phyloP scores from a whole-genome alignment of 2,888 invertebrate genomes.

The Notodonta dromedarius region DNA sequence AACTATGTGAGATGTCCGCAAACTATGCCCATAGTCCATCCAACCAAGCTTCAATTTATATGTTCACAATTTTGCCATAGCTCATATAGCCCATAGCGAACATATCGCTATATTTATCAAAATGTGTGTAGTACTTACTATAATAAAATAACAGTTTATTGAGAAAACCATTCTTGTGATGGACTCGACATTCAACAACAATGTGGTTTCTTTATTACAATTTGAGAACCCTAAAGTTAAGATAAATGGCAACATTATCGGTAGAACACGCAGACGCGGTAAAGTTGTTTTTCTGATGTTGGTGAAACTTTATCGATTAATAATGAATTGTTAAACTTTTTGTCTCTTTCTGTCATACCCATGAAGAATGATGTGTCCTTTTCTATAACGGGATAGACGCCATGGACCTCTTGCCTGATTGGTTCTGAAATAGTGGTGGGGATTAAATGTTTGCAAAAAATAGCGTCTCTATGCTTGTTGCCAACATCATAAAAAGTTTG shows the following conservation, averaged over 20 bases:
- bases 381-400: constrained; percentile 52
- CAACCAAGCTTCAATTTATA: too few relatives aligned
- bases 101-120: too few relatives aligned
- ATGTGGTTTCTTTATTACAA: too few relatives aligned
- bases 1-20: too few relatives aligned
- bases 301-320: constrained; percentile 58
- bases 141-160: too few relatives aligned
- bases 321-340: constrained; percentile 26
- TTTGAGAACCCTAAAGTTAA: too few relatives aligned
- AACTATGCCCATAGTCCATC: too few relatives aligned
- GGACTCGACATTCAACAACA: too few relatives aligned
- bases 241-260: constrained; percentile 1
- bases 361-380: constrained; percentile 36
- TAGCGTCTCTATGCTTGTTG: constrained; percentile 51
- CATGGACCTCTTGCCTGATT: constrained; percentile 74
- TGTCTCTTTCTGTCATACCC: constrained; percentile 46
- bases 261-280: constrained; percentile 49
- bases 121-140: too few relatives aligned
- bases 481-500: constrained; percentile 63
- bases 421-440: constrained; percentile 44
- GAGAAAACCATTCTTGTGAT: too few relatives aligned
- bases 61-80: too few relatives aligned
- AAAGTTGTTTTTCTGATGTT: constrained; percentile 45
- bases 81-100: too few relatives aligned
- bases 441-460: constrained; percentile 49